phyloP scores from a whole-genome alignment of 2,797 vertebrate genomes.

The Pachyuromys duprasi region DNA sequence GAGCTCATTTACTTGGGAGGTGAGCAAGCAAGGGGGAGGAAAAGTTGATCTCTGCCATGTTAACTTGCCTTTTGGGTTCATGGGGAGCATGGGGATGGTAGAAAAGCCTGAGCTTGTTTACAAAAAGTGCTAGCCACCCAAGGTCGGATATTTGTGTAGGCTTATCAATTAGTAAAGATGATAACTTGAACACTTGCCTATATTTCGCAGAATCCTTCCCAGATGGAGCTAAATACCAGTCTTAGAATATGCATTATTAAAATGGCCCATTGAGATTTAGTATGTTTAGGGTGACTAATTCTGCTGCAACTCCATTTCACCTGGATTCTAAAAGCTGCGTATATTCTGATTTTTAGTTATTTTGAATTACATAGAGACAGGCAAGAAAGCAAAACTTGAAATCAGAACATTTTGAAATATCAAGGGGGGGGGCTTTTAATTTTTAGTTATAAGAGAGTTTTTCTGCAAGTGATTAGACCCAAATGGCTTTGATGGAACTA shows the following conservation, averaged over 20 bases:
- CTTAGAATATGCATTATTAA: background rate
- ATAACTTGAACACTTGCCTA: conserved; percentile 41
- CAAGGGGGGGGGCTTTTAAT: conserved; percentile 78
- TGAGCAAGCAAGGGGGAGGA: background rate
- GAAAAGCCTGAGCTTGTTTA: conserved; percentile 20
- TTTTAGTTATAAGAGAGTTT: conserved; percentile 66
- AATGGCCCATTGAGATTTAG: background rate
- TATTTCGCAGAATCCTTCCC: conserved; percentile 36
- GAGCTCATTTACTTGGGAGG: background rate
- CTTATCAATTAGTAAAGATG: conserved; percentile 51
- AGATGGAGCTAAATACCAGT: conserved; percentile 5
- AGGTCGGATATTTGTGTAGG: conserved; percentile 52
- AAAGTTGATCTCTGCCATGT: background rate
- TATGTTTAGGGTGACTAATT: background rate
- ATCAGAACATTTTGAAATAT: conserved; percentile 73
- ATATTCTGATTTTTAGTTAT: background rate
- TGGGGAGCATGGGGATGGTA: background rate
- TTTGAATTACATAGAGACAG: background rate
- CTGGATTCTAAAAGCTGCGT: conserved; percentile 30
- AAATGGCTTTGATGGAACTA: conserved; percentile 75
- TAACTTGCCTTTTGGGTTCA: background rate
- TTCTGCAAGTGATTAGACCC: conserved; percentile 78
- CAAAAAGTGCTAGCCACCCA: conserved; percentile 6
- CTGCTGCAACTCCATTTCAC: background rate
- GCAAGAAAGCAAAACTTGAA: conserved; percentile 37